A percentile compares a stretch with the other conserved stretches of the same genome.
Conservation (phyloP, 1,140 invertebrate genomes). For the Panulirus ornatus region DNA sequence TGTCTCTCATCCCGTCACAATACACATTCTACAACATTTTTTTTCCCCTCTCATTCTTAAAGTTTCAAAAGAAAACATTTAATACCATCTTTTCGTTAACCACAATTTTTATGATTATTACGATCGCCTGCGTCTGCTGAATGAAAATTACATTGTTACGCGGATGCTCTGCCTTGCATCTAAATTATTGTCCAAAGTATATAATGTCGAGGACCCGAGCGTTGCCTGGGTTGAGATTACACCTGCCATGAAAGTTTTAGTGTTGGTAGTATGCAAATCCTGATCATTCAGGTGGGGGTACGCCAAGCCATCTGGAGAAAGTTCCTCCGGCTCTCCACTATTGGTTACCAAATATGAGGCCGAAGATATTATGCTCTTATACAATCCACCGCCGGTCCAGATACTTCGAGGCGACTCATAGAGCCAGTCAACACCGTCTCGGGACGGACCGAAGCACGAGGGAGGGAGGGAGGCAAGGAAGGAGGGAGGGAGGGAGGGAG, state of each 20-base stretch:
- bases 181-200: not conserved
- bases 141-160: not conserved
- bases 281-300: conserved; percentile 6
- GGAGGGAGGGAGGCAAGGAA: not conserved
- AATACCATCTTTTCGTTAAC: too few species aligned
- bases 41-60: too few species aligned
- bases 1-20: too few species aligned
- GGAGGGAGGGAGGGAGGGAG: not conserved
- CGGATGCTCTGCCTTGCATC: not conserved
- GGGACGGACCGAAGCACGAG: not conserved
- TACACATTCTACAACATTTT: too few species aligned
- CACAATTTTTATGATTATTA: too few species aligned
- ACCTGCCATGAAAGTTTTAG: not conserved
- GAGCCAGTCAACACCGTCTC: too few species aligned
- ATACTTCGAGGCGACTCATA: too few species aligned
- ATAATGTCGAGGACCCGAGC: not conserved
- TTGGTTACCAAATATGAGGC: conserved; percentile 4
- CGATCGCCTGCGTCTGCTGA: too few species aligned
- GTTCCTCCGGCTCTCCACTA: not conserved
- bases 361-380: too few species aligned
- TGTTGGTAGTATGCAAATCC: not conserved
- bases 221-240: not conserved
- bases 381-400: too few species aligned
- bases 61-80: too few species aligned
- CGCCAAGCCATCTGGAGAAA: not conserved